Base-by-base conservation (phyloP, 2,888 invertebrate genomes). In the Hypselothyrea guttata region DNA sequence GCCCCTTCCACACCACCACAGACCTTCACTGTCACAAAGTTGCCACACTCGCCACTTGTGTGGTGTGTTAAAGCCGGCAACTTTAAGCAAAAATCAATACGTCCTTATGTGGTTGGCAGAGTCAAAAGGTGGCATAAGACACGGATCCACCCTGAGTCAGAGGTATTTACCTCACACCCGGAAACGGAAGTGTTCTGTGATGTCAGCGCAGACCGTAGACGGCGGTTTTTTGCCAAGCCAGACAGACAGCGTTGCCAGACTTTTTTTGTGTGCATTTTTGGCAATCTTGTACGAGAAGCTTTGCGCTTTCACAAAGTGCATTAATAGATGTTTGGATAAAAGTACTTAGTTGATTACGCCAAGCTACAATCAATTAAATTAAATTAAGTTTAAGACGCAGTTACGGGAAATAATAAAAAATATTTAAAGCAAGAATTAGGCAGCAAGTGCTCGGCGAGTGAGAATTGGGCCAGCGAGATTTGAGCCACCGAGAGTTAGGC, bases 1-100 rank as follows among this genome's bases (percentile, higher is more conserved):
- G 7, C n/a, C 40, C 3, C 37, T 9, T n/a, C 27, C 22, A 3
- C 16, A 41, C 12, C 11, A 3, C n/a, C 34, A 9, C n/a, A n/a
- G n/a, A n/a, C n/a, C n/a, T n/a, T n/a, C n/a, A n/a, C n/a, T n/a
- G n/a, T n/a, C n/a, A n/a, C n/a, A n/a, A n/a, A n/a, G n/a, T n/a
- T n/a, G 8, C 11, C 27, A 41, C 15, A 35, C 8, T 11, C 22
- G 7, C 44, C 13, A 38, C 35, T 48, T 57, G 15, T 33, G 12
- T 48, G 16, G 12, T 11, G 49, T 27, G 37, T 65, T 72, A 61
- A 75, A 79, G 64, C 55, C 15, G 47, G 1, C 42, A 59, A 51
- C 67, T 73, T 73, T 75, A 71, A 61, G 51, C 51, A 63, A 75
- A 77, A 79, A 75, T 79, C 70, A 71, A 75, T 77, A 77, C 28